Percentiles rank a stretch among this genome's conserved stretches.
These are phyloP conservation scores for Acholoe squamosa DNA, from an alignment of 2,888 invertebrate species.

Conservation along the genomic window DNA sequence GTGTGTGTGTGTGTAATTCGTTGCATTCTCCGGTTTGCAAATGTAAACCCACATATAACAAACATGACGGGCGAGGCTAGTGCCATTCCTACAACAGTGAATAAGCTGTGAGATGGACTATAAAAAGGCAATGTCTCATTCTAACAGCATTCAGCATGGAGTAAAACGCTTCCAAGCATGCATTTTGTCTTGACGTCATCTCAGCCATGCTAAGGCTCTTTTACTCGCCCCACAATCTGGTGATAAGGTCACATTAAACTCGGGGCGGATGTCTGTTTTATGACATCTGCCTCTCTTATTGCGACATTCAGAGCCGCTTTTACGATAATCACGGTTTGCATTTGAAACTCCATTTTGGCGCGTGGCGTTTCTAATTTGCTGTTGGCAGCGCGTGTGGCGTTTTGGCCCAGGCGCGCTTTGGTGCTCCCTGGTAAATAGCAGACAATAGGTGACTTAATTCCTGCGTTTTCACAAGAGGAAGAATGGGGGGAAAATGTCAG, in stretches of 20 bases:
- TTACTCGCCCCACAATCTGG: neutral
- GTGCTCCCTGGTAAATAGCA: neutral
- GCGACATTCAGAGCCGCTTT: slow-evolving; percentile 35
- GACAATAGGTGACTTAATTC: slow-evolving; percentile 32
- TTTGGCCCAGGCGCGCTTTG: neutral
- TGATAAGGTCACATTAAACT: slow-evolving; percentile 28
- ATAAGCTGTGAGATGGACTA: no score
- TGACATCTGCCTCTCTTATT: neutral
- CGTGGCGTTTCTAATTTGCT: slow-evolving; percentile 4
- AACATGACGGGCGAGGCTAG: no score
- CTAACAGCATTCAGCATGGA: slow-evolving; percentile 1
- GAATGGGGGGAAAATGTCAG: neutral
- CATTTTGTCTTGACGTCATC: neutral
- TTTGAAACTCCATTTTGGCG: slow-evolving; percentile 34
- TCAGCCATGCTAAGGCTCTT: neutral
- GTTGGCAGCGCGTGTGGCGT: neutral
- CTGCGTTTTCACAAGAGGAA: neutral
- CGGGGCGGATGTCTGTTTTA: neutral
- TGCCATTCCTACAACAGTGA: no score
- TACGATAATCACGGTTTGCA: slow-evolving; percentile 26
- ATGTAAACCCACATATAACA: no score
- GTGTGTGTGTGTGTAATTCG: no score
- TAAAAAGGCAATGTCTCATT: neutral
- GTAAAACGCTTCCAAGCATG: neutral
- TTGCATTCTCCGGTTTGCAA: no score